phyloP scores from a whole-genome alignment of 2,797 vertebrate genomes.

The Sebastes oblongus region DNA sequence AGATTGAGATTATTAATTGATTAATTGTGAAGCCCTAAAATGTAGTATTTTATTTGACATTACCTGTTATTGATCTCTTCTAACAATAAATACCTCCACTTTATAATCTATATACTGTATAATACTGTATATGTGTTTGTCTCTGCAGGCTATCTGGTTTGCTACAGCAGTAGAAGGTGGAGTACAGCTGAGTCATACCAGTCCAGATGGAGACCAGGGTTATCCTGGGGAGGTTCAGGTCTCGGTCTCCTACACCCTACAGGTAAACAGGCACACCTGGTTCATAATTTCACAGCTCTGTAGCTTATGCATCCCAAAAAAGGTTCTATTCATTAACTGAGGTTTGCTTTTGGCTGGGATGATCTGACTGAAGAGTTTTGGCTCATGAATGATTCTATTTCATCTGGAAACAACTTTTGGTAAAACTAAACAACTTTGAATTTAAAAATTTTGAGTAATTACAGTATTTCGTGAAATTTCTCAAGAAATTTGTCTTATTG shows the following conservation, averaged over 20 bases:
- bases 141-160: constrained; percentile 64
- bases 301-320: neutral
- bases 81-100: neutral
- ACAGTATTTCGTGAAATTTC: neutral
- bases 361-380: neutral
- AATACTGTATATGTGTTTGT: neutral
- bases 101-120: neutral
- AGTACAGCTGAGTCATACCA: constrained; percentile 84
- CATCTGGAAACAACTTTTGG: neutral
- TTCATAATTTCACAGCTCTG: neutral
- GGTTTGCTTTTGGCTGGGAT: too few relatives aligned
- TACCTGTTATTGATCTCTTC: neutral
- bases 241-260: constrained; percentile 88
- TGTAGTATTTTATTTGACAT: neutral
- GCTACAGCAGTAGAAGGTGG: constrained; percentile 81
- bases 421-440: neutral
- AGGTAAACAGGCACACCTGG: constrained; percentile 44
- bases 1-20: too few relatives aligned
- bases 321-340: neutral
- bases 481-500: neutral
- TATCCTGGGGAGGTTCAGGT: constrained; percentile 91
- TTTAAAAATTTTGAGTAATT: neutral
- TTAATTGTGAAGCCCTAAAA: too few relatives aligned
- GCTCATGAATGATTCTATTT: neutral
- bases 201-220: constrained; percentile 91